Percentiles rank a stretch among this genome's conserved stretches.
Evolutionary conservation across 23 tunicate genomes (phyloP).

Genomic region (Halocynthia aurantium): DNA sequence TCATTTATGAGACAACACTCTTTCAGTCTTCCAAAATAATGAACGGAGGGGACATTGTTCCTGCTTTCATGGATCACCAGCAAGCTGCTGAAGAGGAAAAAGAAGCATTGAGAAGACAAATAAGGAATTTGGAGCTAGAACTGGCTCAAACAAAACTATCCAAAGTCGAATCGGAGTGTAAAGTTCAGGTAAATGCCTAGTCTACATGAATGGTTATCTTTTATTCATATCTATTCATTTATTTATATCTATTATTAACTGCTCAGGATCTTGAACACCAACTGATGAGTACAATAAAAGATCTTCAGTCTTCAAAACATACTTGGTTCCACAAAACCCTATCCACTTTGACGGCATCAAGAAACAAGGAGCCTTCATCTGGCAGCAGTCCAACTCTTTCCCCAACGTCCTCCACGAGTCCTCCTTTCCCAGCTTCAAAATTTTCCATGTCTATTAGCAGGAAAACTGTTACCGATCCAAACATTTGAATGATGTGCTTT

Average conservation of each 20-base stretch:
- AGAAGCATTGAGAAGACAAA: constrained; percentile 35
- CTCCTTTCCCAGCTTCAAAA: constrained; percentile 8
- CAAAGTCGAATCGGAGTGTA: constrained; percentile 82
- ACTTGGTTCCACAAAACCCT: constrained; percentile 94
- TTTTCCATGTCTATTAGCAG: not conserved
- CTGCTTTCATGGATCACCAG: not conserved
- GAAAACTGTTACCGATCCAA: not conserved
- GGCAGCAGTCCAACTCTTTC: constrained; percentile 5
- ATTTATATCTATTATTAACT: too few species aligned
- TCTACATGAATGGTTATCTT: not conserved
- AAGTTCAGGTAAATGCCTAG: constrained; percentile 47
- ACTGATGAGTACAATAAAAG: constrained; percentile 33
- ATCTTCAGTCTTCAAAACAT: constrained; percentile 63
- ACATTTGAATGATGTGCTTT: too few species aligned
- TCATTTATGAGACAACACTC: too few species aligned
- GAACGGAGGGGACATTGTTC: not conserved
- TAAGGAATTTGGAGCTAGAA: constrained; percentile 72
- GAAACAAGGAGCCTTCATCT: constrained; percentile 6
- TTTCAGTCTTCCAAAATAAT: not conserved
- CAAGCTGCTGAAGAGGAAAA: constrained; percentile 18
- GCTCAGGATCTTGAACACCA: constrained; percentile 74
- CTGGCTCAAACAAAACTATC: constrained; percentile 83
- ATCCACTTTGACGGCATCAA: constrained; percentile 43
- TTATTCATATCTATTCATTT: not conserved
- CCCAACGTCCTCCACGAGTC: constrained; percentile 2